A percentile compares a stretch with the other conserved stretches of the same genome.
phyloP scores from a whole-genome alignment of 2,113 vertebrate species.

The Heterochromis multidens region DNA sequence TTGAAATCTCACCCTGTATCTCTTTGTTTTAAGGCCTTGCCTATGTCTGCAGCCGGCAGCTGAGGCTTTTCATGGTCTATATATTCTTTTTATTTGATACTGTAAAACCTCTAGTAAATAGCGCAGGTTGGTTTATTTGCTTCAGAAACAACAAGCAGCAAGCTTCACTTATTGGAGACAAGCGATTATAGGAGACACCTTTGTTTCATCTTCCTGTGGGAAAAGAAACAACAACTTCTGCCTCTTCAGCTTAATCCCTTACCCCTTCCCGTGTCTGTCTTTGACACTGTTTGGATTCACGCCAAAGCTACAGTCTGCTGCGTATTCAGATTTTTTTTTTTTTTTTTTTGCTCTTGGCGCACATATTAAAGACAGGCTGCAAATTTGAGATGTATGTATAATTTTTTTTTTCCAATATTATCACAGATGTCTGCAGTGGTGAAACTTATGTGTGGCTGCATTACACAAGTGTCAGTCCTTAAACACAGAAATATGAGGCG shows the following conservation, averaged over 20 bases:
- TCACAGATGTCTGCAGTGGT: background rate
- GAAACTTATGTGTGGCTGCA: background rate
- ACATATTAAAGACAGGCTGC: background rate
- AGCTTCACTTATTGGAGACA: conserved; percentile 33
- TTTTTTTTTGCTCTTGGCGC: background rate
- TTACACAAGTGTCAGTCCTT: background rate
- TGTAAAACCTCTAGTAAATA: conserved; percentile 67
- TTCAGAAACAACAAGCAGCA: conserved; percentile 40
- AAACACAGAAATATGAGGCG: background rate
- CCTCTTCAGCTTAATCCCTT: conserved; percentile 29
- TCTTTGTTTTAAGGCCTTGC: conserved; percentile 51
- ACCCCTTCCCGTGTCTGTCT: background rate
- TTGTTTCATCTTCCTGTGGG: background rate
- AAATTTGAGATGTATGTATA: background rate
- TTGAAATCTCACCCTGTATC: conserved; percentile 46
- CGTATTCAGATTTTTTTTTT: background rate
- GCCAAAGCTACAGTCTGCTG: conserved; percentile 55
- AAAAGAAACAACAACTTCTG: conserved; percentile 17
- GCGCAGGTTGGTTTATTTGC: conserved; percentile 46
- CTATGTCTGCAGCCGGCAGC: conserved; percentile 32
- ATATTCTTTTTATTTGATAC: conserved; percentile 67
- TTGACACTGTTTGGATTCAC: conserved; percentile 41
- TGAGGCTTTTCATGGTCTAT: conserved; percentile 64
- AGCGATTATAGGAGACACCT: conserved; percentile 23
- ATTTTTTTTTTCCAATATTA: background rate